Percentiles rank a stretch among this genome's conserved stretches.
Conservation (phyloP, 2,797 vertebrate species). For the Pelodytes ibericus region DNA sequence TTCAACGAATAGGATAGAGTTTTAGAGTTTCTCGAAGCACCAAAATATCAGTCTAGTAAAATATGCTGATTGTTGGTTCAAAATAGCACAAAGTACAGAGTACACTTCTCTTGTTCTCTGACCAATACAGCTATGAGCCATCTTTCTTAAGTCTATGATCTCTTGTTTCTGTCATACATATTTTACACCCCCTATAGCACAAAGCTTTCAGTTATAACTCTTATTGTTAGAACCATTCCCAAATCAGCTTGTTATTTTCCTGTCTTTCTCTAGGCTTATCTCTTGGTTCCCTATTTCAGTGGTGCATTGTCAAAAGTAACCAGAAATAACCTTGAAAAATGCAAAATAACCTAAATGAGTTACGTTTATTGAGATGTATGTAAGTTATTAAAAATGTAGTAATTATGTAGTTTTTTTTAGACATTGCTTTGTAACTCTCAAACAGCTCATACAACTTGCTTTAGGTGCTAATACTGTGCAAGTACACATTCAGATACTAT, state of each 20-base stretch:
- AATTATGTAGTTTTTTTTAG: not conserved
- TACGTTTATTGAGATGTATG: not conserved
- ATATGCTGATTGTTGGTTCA: constrained; percentile 7
- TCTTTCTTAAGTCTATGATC: not conserved
- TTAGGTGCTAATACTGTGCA: not conserved
- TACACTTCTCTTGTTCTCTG: not conserved
- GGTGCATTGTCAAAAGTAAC: constrained; percentile 7
- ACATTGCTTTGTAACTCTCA: not conserved
- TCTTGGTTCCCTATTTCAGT: constrained; percentile 12
- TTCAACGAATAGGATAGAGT: not conserved
- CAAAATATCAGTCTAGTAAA: not conserved
- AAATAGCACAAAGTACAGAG: not conserved
- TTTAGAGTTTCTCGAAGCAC: not conserved
- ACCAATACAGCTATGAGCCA: not conserved
- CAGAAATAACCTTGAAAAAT: not conserved
- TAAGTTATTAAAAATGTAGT: not conserved
- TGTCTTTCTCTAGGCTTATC: constrained; percentile 37
- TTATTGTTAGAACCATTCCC: constrained; percentile 33
- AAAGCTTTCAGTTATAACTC: constrained; percentile 27
- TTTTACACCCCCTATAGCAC: constrained; percentile 42
- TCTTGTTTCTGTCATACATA: constrained; percentile 37
- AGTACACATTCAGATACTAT: not conserved
- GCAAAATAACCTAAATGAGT: not conserved
- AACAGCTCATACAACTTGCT: not conserved
- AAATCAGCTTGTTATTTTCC: constrained; percentile 46